These are phyloP conservation scores for Xyrichtys novacula DNA, from an alignment of 2,797 vertebrate genomes.

Conservation along the genomic window DNA sequence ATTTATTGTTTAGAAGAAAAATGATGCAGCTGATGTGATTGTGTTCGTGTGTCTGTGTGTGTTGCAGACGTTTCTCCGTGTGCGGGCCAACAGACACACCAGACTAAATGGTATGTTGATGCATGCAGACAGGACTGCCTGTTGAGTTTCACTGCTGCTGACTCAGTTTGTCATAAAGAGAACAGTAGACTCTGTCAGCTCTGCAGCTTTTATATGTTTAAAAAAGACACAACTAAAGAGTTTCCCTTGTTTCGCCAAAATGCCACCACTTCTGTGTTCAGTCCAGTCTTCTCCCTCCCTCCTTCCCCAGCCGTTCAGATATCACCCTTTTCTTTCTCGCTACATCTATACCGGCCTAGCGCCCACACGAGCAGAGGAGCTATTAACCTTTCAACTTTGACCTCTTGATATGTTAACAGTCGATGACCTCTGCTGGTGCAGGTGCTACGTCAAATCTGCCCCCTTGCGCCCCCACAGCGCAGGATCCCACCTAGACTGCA, in stretches of 20 bases:
- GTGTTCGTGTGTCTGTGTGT: conserved; percentile 6
- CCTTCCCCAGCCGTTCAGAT: conserved; percentile 39
- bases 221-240: conserved; percentile 5
- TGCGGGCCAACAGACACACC: conserved; percentile 96
- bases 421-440: conserved; percentile 89
- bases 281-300: conserved; percentile 16
- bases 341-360: conserved; percentile 80
- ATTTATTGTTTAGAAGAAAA: background rate
- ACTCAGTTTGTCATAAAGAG: conserved; percentile 30
- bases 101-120: conserved; percentile 92
- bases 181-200: conserved; percentile 5
- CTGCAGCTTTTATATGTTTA: conserved; percentile 13
- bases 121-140: conserved; percentile 15
- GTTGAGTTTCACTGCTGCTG: conserved; percentile 42
- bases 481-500: conserved; percentile 85
- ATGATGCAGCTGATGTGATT: background rate
- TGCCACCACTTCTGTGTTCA: conserved; percentile 48
- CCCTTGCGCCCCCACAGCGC: conserved; percentile 83
- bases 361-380: conserved; percentile 87
- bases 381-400: conserved; percentile 87
- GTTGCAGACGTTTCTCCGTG: conserved; percentile 93
- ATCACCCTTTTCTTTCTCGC: conserved; percentile 58
- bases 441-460: conserved; percentile 87
- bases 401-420: conserved; percentile 89
- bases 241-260: conserved; percentile 48